phyloP scores from a whole-genome alignment of 2,113 vertebrate species.

The Apus apus region DNA sequence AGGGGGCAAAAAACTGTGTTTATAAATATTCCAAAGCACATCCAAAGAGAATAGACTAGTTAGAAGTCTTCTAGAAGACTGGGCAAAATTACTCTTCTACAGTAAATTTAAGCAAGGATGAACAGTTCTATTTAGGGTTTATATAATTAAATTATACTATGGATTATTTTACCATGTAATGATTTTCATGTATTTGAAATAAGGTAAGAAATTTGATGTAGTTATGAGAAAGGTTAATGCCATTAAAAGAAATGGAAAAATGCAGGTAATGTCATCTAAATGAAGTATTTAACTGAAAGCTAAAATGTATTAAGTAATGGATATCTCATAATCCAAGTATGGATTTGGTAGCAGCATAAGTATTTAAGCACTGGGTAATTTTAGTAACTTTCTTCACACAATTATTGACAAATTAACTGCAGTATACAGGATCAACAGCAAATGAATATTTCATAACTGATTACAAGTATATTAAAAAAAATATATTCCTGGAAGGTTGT shows the following conservation, averaged over 20 bases:
- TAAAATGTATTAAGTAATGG: not conserved
- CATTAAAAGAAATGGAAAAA: constrained; percentile 13
- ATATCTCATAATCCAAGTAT: not conserved
- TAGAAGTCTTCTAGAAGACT: not conserved
- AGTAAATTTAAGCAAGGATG: not conserved
- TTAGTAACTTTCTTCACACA: constrained; percentile 40
- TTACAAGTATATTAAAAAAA: constrained; percentile 42
- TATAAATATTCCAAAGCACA: not conserved
- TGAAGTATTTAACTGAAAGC: not conserved
- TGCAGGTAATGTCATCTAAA: not conserved
- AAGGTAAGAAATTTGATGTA: constrained; percentile 25
- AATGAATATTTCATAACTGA: constrained; percentile 63
- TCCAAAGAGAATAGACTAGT: not conserved
- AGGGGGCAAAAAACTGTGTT: not conserved
- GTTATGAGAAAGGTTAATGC: not conserved
- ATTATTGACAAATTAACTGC: constrained; percentile 59
- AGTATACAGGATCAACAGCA: constrained; percentile 40
- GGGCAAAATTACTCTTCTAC: not conserved
- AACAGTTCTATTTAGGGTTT: not conserved
- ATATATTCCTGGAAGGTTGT: constrained; percentile 20
- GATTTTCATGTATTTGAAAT: not conserved
- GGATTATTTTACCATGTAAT: constrained; percentile 15
- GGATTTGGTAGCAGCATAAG: not conserved
- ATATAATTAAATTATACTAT: not conserved
- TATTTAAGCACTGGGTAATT: constrained; percentile 26